These are phyloP conservation scores for Cetoscarus ocellatus DNA, from an alignment of 2,797 vertebrate species.

Conservation along the genomic window DNA sequence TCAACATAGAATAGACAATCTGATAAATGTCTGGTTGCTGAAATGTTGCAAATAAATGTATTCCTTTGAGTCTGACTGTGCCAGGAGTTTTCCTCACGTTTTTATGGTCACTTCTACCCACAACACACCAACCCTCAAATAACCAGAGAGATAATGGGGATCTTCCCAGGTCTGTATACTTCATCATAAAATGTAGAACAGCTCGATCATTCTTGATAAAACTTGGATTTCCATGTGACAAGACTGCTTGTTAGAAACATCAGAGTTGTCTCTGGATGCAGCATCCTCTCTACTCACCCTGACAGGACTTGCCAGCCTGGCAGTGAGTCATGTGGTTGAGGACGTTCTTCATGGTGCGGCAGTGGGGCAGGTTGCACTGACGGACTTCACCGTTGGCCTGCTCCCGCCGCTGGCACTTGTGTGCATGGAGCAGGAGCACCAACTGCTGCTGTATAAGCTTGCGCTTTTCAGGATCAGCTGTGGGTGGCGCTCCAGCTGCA, in stretches of 20 bases:
- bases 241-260: too few species aligned
- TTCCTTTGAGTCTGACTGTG: too few species aligned
- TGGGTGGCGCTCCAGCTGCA: conserved; percentile 92
- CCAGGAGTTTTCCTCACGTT: too few species aligned
- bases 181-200: too few species aligned
- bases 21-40: too few species aligned
- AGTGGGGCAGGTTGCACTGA: conserved; percentile 96
- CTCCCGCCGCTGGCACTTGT: conserved; percentile 97
- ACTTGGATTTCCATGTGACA: neutral
- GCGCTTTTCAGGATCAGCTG: conserved; percentile 97
- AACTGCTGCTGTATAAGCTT: conserved; percentile 99
- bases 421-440: conserved; percentile 95
- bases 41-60: too few species aligned
- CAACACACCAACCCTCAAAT: too few species aligned
- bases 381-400: conserved; percentile 96
- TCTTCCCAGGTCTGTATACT: too few species aligned
- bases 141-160: too few species aligned
- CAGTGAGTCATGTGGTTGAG: conserved; percentile 99
- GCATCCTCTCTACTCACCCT: conserved; percentile 86
- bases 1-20: too few species aligned
- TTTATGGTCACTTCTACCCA: too few species aligned
- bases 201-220: too few species aligned
- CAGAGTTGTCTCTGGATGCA: neutral
- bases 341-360: conserved; percentile 99
- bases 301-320: conserved; percentile 98